Percentiles rank a stretch among this genome's conserved stretches.
Conservation (phyloP, 2,888 invertebrate species). For the Eupsilia transversa region DNA sequence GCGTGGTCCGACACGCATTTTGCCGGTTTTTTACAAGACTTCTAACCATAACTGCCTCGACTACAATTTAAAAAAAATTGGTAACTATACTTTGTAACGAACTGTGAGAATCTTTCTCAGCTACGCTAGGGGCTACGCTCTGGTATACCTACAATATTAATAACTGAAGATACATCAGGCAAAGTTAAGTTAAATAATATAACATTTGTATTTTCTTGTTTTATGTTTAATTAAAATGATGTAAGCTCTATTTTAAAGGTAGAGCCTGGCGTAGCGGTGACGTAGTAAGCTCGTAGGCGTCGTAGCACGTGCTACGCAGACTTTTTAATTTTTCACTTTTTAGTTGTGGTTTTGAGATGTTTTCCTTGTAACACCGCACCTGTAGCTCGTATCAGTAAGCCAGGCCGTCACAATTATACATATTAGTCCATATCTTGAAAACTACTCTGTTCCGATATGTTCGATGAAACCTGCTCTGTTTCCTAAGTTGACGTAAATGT, state of each 20-base stretch:
- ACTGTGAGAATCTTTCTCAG: background rate
- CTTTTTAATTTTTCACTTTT: too few relatives aligned
- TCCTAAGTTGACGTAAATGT: too few relatives aligned
- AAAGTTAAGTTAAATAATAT: background rate
- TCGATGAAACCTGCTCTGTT: too few relatives aligned
- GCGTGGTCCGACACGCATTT: background rate
- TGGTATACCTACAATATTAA: background rate
- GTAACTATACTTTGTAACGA: background rate
- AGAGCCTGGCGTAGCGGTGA: conserved; percentile 16
- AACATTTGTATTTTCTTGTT: background rate
- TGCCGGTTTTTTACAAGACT: background rate
- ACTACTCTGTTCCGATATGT: too few relatives aligned
- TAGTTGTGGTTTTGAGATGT: too few relatives aligned
- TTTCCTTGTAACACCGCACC: too few relatives aligned
- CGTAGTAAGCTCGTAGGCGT: conserved; percentile 20
- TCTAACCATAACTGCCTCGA: too few relatives aligned
- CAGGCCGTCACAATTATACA: too few relatives aligned
- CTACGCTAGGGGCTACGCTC: background rate
- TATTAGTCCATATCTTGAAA: too few relatives aligned
- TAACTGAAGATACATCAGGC: background rate
- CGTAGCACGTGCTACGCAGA: conserved; percentile 40
- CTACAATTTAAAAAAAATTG: background rate
- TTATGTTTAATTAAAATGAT: too few relatives aligned
- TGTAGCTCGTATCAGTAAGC: too few relatives aligned
- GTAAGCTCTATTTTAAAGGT: too few relatives aligned